A percentile compares a stretch with the other conserved stretches of the same genome.
phyloP scores from a whole-genome alignment of 1,140 invertebrate species.

The Penaeus chinensis region DNA sequence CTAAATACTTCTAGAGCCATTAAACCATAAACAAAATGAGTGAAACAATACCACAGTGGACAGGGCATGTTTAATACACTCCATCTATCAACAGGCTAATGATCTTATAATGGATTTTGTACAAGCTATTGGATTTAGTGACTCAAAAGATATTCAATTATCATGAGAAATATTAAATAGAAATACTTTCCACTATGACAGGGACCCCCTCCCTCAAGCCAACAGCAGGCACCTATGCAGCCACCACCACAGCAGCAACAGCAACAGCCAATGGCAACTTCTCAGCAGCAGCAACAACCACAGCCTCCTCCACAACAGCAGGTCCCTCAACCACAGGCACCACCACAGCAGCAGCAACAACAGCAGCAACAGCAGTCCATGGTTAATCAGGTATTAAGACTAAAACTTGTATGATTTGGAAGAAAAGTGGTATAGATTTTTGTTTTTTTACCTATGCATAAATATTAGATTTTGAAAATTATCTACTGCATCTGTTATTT shows the following conservation, averaged over 20 bases:
- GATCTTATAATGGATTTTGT: too few species aligned
- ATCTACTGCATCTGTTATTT: neutral
- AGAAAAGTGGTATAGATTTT: neutral
- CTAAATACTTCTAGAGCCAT: too few species aligned
- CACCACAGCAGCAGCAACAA: constrained; percentile 25
- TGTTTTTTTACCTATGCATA: neutral
- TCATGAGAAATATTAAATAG: too few species aligned
- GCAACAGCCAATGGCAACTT: neutral
- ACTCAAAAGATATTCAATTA: too few species aligned
- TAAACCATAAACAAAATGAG: too few species aligned
- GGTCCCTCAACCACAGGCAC: constrained; percentile 33
- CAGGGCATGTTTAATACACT: too few species aligned
- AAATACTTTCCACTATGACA: constrained; percentile 10
- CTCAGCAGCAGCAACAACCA: constrained; percentile 12
- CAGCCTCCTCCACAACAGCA: constrained; percentile 30
- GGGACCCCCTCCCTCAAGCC: constrained; percentile 53
- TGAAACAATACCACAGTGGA: too few species aligned
- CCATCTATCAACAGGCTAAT: too few species aligned
- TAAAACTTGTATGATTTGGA: neutral
- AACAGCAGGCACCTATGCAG: constrained; percentile 21
- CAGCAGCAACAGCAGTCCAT: constrained; percentile 30
- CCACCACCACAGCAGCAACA: constrained; percentile 29
- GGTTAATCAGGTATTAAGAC: constrained; percentile 47
- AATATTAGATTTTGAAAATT: neutral
- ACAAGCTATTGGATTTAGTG: too few species aligned